These are phyloP conservation scores for Callimorpha dominula DNA, from an alignment of 2,888 invertebrate species.

Conservation along the genomic window DNA sequence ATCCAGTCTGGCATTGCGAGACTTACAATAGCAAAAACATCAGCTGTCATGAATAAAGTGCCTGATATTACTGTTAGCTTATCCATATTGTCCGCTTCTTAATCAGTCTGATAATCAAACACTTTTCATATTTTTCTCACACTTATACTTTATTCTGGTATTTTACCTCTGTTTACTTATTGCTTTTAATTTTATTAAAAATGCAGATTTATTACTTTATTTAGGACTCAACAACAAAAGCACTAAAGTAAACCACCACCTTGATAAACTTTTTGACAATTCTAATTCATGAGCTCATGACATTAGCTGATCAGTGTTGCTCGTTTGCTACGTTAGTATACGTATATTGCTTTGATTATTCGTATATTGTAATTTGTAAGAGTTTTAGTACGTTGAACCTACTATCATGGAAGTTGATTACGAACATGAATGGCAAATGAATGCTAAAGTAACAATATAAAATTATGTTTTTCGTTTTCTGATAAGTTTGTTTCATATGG, in stretches of 20 bases:
- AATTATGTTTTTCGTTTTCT: too few species aligned
- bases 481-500: not conserved
- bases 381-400: not conserved
- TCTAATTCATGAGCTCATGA: too few species aligned
- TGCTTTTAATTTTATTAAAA: not conserved
- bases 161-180: not conserved
- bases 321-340: too few species aligned
- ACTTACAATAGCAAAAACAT: slow-evolving; percentile 97
- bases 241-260: too few species aligned
- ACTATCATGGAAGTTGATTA: not conserved
- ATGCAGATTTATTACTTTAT: not conserved
- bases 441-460: too few species aligned
- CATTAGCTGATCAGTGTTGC: too few species aligned
- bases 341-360: too few species aligned
- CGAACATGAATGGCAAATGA: too few species aligned
- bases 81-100: slow-evolving; percentile 88
- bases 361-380: not conserved
- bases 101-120: slow-evolving; percentile 3
- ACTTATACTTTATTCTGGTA: not conserved
- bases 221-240: not conserved
- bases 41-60: slow-evolving; percentile 96
- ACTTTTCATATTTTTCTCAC: slow-evolving; percentile 1
- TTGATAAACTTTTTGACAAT: too few species aligned
- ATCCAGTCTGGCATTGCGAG: slow-evolving; percentile 98
- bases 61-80: slow-evolving; percentile 97